Evolutionary conservation across 2,888 invertebrate genomes (phyloP), one percentile per base, ranked within the genome.

Genomic region (Timema cristinae): DNA sequence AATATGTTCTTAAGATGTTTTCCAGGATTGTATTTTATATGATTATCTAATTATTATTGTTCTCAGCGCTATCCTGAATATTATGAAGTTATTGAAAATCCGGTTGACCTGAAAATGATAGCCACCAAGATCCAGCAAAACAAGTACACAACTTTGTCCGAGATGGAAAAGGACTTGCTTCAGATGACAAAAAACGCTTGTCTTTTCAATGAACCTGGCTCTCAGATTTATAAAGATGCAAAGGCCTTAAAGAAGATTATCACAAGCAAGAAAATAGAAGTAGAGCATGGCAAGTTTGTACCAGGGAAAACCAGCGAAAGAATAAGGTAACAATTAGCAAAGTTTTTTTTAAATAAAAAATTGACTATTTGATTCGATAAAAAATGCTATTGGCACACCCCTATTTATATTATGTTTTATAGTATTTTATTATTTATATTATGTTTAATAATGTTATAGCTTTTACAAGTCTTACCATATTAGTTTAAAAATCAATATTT

Each of bases 171-270:
- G 75, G 98, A 99, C 85, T 83, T 99, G 56, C 82, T 91, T 76
- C 85, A 94, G 70, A 94, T 99, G 93, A 93, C 94, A 67, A 91
- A 92, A 76, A 99, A 99, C 82, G 98, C 98, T 0, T 97, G 97
- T 80, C 86, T 90, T 16, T 99, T 97, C 80, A 98, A 98, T 81
- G 98, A 98, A 80, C 96, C 98, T 0, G 96, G 96, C 4, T 97
- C 97, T 13, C 92, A 92, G 81, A 97, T 98, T 77, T 98, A 97
- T 81, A 97, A 95, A 83, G 96, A 97, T 83, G 97, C 98, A 0
- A 95, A 94, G 80, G 86, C 90, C 48, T 83, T 98, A 71, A 93
- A 94, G 80, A 94, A 93, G 86, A 89, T 89, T n/a, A 89, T 90
- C 73, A 86, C 87, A 76, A 86, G 86, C 68, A 88, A 88, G 74